phyloP scores from a whole-genome alignment of 2,888 invertebrate genomes.

The Cyclophora punctaria region DNA sequence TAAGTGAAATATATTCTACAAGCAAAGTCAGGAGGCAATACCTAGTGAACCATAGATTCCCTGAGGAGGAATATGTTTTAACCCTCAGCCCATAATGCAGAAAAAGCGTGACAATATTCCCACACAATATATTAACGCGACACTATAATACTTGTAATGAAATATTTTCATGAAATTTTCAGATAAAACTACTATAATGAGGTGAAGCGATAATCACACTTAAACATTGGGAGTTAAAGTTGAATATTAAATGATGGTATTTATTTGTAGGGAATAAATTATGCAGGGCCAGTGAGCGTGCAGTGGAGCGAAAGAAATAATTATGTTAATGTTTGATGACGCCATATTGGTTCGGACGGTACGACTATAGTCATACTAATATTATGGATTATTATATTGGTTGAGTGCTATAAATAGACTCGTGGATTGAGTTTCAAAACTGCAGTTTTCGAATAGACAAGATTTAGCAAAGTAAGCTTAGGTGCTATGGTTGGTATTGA shows the following conservation, averaged over 20 bases:
- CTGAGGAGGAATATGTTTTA: too few species aligned
- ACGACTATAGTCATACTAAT: too few species aligned
- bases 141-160: slow-evolving; percentile 10
- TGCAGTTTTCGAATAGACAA: too few species aligned
- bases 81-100: too few species aligned
- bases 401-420: too few species aligned
- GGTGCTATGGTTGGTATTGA: too few species aligned
- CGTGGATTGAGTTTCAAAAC: too few species aligned
- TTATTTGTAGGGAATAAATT: slow-evolving; percentile 19
- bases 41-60: too few species aligned
- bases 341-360: slow-evolving; percentile 9
- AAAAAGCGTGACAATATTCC: not conserved
- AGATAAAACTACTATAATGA: slow-evolving; percentile 19
- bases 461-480: too few species aligned
- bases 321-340: slow-evolving; percentile 23
- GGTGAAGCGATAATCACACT: slow-evolving; percentile 6
- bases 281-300: slow-evolving; percentile 16
- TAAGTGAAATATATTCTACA: too few species aligned
- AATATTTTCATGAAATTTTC: slow-evolving; percentile 17
- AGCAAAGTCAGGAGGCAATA: too few species aligned
- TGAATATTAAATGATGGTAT: slow-evolving; percentile 4
- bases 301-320: slow-evolving; percentile 24
- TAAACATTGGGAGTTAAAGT: slow-evolving; percentile 4
- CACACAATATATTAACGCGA: not conserved
- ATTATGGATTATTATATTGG: too few species aligned